Conservation (phyloP, 2,113 vertebrate species). For the Chaenocephalus aceratus region DNA sequence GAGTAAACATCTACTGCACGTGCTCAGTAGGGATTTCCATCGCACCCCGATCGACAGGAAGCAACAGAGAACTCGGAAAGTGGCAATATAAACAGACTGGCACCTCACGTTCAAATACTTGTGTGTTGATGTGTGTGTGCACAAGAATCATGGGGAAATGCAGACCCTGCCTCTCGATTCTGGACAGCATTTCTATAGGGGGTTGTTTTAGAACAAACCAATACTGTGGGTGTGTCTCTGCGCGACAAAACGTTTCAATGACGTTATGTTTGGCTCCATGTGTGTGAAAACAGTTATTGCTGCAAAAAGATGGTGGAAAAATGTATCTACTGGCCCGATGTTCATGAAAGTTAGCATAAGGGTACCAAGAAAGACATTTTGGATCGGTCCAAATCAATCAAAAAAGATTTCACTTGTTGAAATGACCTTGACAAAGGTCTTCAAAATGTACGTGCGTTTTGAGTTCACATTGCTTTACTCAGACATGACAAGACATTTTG, state of each 20-base stretch:
- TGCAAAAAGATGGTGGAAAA: not conserved
- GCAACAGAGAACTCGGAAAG: slow-evolving; percentile 26
- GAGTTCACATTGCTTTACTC: too few species aligned
- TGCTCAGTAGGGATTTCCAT: slow-evolving; percentile 35
- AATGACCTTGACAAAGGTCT: too few species aligned
- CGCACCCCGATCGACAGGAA: slow-evolving; percentile 22
- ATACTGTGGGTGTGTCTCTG: slow-evolving; percentile 7
- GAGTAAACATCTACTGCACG: slow-evolving; percentile 38
- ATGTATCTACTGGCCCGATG: not conserved
- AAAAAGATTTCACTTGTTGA: too few species aligned
- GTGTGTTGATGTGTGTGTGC: slow-evolving; percentile 10
- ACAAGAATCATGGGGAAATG: slow-evolving; percentile 32
- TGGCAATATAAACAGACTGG: slow-evolving; percentile 59
- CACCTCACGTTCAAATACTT: slow-evolving; percentile 38
- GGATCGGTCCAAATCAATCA: too few species aligned
- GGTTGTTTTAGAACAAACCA: slow-evolving; percentile 15
- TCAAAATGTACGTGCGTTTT: too few species aligned
- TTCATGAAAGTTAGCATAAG: too few species aligned
- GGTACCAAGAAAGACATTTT: too few species aligned
- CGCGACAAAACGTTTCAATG: not conserved
- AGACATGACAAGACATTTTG: too few species aligned
- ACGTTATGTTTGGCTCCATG: not conserved
- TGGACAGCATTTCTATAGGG: not conserved
- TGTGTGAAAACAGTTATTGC: not conserved
- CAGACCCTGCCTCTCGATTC: slow-evolving; percentile 26